Base-by-base conservation (phyloP, 2,113 vertebrate genomes). In the Cololabis saira region DNA sequence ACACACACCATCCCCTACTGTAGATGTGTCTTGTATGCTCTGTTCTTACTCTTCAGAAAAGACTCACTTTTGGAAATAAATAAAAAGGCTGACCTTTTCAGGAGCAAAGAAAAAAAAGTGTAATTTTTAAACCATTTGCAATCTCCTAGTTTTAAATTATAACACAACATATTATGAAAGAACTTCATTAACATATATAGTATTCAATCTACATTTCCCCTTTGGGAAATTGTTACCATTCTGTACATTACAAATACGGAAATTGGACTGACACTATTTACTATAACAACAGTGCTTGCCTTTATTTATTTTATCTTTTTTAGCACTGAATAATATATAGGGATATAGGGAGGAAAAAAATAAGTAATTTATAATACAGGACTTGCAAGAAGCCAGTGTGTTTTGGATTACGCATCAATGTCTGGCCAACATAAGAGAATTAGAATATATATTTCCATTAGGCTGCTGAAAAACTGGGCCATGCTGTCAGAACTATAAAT, bases 1-100 rank as follows among this genome's bases (percentile, higher is more conserved):
- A 88, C 82, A 84, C 83, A 87, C 87, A 86, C 82, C 37, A 87
- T 86, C 85, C 83, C 40, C 76, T 84, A 84, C 87, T 58, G 67
- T 62, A 74, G 62, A 78, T 75, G 58, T 79, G 74, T 89, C 59
- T 60, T 78, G 76, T 75, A 67, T 72, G 81, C 78, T 67, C 80
- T 82, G 16, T 7, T 16, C 6, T 47, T 2, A 6, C 6, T 17
- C 9, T 47, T 2, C 30, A 30, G 30, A 30, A 16, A 47, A 17
- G 15, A 9, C n/a, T 47, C 15, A n/a, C 15, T 17, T 15, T 16
- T 47, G 4, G 9, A 47, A 45, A 8, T 2, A n/a, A n/a, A 15
- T n/a, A 45, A 45, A 9, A 45, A 45, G 17, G 15, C n/a, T 17
- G 8, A 47, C 52, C 49, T 52, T 72, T 74, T 43, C 21, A 66